Percentiles rank a stretch among this genome's conserved stretches.
These are phyloP conservation scores for Heliocidaris erythrogramma DNA, from an alignment of 35 echinoderm and acorn worm species.

Conservation along the genomic window DNA sequence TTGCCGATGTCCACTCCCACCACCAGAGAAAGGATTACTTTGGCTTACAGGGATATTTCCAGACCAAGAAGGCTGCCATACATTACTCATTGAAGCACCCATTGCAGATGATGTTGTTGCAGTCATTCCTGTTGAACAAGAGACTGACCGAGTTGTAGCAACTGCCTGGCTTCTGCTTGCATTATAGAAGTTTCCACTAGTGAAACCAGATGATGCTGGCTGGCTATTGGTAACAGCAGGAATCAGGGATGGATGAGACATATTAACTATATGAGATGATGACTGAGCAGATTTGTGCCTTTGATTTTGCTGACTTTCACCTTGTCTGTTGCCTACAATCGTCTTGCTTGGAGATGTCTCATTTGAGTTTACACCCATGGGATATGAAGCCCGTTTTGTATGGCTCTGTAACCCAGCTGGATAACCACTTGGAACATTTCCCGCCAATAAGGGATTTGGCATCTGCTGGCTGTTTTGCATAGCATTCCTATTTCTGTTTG, in stretches of 20 bases:
- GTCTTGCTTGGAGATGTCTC: not conserved
- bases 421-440: not conserved
- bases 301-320: not conserved
- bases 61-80: slow-evolving; percentile 19
- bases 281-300: not conserved
- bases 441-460: not conserved
- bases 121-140: not conserved
- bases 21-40: not conserved
- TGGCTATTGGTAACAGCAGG: not conserved
- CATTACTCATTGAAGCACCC: not conserved
- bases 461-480: not conserved
- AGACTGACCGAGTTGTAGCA: not conserved
- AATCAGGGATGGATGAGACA: too few relatives aligned
- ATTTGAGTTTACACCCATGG: not conserved
- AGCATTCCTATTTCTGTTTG: not conserved
- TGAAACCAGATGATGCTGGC: not conserved
- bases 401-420: not conserved
- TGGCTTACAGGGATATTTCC: not conserved
- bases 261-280: not conserved
- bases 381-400: not conserved
- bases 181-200: slow-evolving; percentile 6
- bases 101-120: not conserved
- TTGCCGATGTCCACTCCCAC: not conserved
- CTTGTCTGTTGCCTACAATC: not conserved
- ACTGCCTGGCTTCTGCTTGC: not conserved